phyloP scores from a whole-genome alignment of 2,113 vertebrate genomes.

The Noturus placidus region DNA sequence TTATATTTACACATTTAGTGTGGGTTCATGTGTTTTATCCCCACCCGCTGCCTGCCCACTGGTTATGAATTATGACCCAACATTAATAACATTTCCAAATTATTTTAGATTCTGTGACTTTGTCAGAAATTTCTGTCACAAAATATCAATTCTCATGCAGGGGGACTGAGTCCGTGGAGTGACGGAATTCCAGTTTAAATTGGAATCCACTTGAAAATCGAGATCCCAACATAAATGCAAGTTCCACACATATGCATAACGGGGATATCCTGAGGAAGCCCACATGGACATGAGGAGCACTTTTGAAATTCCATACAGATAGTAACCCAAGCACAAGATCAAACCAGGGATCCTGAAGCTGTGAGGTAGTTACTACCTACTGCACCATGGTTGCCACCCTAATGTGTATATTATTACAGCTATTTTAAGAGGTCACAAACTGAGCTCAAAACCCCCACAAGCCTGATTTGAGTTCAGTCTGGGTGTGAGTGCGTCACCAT shows the following conservation, averaged over 20 bases:
- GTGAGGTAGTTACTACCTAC: background rate
- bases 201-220: no score
- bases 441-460: conserved; percentile 16
- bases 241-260: no score
- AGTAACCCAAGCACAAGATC: background rate
- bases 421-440: background rate
- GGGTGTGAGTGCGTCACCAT: conserved; percentile 25
- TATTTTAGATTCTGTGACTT: background rate
- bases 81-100: background rate
- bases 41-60: background rate
- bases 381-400: background rate
- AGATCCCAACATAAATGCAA: no score
- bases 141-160: no score
- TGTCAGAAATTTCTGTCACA: no score
- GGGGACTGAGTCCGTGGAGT: no score
- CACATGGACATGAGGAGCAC: background rate
- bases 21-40: background rate
- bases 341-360: background rate
- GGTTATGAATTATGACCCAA: background rate
- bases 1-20: background rate
- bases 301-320: background rate
- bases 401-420: background rate
- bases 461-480: conserved; percentile 6
- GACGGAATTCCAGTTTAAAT: no score
- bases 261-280: background rate